Base-by-base conservation (phyloP, 2,113 vertebrate genomes). In the Prunella fulvescens region DNA sequence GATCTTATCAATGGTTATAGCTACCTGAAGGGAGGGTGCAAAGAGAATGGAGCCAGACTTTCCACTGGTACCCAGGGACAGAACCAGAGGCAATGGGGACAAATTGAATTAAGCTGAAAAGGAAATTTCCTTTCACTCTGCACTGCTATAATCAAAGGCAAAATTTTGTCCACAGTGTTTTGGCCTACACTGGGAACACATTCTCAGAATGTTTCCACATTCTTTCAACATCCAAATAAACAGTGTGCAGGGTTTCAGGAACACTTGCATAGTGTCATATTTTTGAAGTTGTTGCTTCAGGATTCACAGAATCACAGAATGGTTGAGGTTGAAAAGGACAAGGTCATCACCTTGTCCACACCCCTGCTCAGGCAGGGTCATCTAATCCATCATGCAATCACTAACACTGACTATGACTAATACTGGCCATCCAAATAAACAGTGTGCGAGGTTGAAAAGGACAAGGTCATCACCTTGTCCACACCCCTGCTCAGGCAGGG, bases 261-360 rank as follows among this genome's bases (percentile, higher is more conserved):
- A 14, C 77, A 42, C n/a, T 71, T 77, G 33, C 14, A 3, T 16
- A 81, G 26, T 47, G 35, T 39, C 48, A 17, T 69, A 24, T n/a
- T 85, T n/a, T 80, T 24, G 37, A 66, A 80, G 22, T 1, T 26
- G 4, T 67, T 93, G 47, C 42, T 62, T 86, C 48, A 60, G 67
- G 20, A 39, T 79, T 78, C 95, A 88, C 97, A 97, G 97, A 98
- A 99, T 67, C 23, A 60, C 44, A 45, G 69, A 39, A 20, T n/a
- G 7, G 10, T 15, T 74, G 24, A 53, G n/a, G 16, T 20, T 29
- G 19, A 37, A 81, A 74, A 50, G 57, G 31, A 50, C 26, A 72
- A 33, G 50, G 42, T 48, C 3, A 2, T 42, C 29, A 23, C 42
- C 20, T 71, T 56, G 25, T 56, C 42, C 20, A 31, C 22, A 47